phyloP scores from a whole-genome alignment of 2,888 invertebrate genomes.

The Nycteola revayana region DNA sequence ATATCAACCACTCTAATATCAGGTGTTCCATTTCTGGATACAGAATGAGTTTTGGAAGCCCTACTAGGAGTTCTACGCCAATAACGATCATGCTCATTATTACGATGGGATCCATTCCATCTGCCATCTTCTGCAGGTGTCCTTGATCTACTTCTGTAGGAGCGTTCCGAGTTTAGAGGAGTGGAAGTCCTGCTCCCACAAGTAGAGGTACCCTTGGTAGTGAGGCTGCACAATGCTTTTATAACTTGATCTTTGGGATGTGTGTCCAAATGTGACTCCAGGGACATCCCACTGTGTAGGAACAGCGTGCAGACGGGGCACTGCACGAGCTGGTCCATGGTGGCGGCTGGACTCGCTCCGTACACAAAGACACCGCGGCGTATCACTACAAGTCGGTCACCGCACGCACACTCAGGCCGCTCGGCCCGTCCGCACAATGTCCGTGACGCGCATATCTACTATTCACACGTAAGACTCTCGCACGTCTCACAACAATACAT shows the following conservation, averaged over 20 bases:
- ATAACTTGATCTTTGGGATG: slow-evolving; percentile 95
- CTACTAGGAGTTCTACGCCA: slow-evolving; percentile 70
- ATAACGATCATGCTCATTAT: slow-evolving; percentile 62
- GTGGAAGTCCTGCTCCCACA: slow-evolving; percentile 68
- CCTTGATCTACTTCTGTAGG: slow-evolving; percentile 66
- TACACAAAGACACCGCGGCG: slow-evolving; percentile 2
- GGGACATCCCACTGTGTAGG: slow-evolving; percentile 90
- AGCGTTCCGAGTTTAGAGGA: slow-evolving; percentile 64
- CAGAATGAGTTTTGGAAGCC: slow-evolving; percentile 49
- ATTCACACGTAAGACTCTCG: slow-evolving; percentile 61
- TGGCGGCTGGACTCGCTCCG: slow-evolving; percentile 20
- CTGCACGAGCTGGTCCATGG: slow-evolving; percentile 77
- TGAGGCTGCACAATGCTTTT: slow-evolving; percentile 85
- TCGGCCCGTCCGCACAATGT: slow-evolving; percentile 56
- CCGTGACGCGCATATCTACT: slow-evolving; percentile 71
- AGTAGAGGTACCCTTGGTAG: slow-evolving; percentile 68
- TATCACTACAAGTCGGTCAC: slow-evolving; percentile 45
- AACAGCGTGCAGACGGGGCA: slow-evolving; percentile 94
- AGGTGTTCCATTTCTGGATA: slow-evolving; percentile 56
- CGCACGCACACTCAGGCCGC: slow-evolving; percentile 53
- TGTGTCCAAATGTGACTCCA: slow-evolving; percentile 91
- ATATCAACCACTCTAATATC: slow-evolving; percentile 59
- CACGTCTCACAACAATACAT: slow-evolving; percentile 66
- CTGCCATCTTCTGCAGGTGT: slow-evolving; percentile 64
- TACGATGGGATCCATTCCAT: slow-evolving; percentile 55